Base-by-base conservation (phyloP, 2,797 vertebrate genomes). In the Sebastes dallii region DNA sequence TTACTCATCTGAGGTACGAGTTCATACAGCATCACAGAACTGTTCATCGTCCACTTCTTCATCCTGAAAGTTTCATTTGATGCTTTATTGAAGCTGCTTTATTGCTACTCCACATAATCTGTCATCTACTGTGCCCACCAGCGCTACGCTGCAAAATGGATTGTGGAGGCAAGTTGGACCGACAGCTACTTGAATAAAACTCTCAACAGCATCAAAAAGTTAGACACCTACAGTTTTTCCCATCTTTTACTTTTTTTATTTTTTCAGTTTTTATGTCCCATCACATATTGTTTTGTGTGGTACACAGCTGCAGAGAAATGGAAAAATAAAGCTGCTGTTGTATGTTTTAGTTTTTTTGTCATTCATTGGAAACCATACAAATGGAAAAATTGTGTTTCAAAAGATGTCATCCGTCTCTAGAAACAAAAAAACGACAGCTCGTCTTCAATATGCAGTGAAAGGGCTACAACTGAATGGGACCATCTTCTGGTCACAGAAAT, bases 1-100 rank as follows among this genome's bases (percentile, higher is more conserved):
- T 27, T 22, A 34, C 12, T 77, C 34, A 60, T 67, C 58, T 60
- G 64, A 59, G 25, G 32, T 18, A 39, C 50, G 25, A 62, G 61
- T 54, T 54, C 29, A 72, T 11, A 8, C 59, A 27, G 30, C 39
- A 42, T 6, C 12, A 13, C 56, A 29, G 18, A 72, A 36, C 9
- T 24, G 30, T 59, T 83, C 24, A 20, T 80, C 16, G 11, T 5
- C 52, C 12, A 60, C 54, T 22, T 59, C 12, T 64, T 66, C 12
- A 2, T 66, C 24, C 46, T 3, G 13, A 65, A 66, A 29, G 6
- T 65, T 79, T 84, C 6, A 72, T 71, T 78, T 72, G 27, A 52
- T 73, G 8, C 66, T 61, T 77, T 77, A 79, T 34, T 84, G 72
- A 84, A 83, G 25, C 32, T 66, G 42, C 36, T 82, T 75, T 72